Conservation (phyloP, 2,888 invertebrate species). For the Hypomecis atomaria region DNA sequence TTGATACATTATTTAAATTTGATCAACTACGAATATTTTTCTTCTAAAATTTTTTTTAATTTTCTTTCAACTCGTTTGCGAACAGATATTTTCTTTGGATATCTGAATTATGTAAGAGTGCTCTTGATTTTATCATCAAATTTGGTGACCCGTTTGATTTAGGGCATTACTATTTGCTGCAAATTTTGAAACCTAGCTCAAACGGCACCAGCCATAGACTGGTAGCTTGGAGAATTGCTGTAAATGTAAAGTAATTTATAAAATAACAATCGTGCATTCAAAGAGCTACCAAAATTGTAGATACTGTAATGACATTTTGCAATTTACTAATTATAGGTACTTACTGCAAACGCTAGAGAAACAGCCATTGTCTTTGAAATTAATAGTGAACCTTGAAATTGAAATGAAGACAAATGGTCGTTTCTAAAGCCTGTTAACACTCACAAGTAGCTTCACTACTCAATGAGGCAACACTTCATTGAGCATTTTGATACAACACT, state of each 20-base stretch:
- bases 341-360: slow-evolving; percentile 55
- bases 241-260: slow-evolving; percentile 9
- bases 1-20: slow-evolving; percentile 29
- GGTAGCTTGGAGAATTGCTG: slow-evolving; percentile 55
- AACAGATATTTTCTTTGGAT: slow-evolving; percentile 75
- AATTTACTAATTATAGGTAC: slow-evolving; percentile 54
- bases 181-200: slow-evolving; percentile 50
- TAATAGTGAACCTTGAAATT: slow-evolving; percentile 7
- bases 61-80: slow-evolving; percentile 75
- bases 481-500: slow-evolving; percentile 78
- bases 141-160: slow-evolving; percentile 57
- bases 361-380: slow-evolving; percentile 47
- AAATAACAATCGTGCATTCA: slow-evolving; percentile 37
- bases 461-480: slow-evolving; percentile 72
- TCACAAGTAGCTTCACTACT: slow-evolving; percentile 80
- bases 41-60: slow-evolving; percentile 59
- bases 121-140: slow-evolving; percentile 58
- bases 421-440: slow-evolving; percentile 61
- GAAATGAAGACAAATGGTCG: slow-evolving; percentile 50
- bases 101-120: slow-evolving; percentile 74
- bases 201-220: slow-evolving; percentile 54
- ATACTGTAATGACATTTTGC: slow-evolving; percentile 63
- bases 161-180: slow-evolving; percentile 40
- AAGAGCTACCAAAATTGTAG: slow-evolving; percentile 63
- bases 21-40: slow-evolving; percentile 38